Percentiles rank a stretch among this genome's conserved stretches.
phyloP scores from a whole-genome alignment of 1,140 invertebrate species.

The Watersipora subatra region DNA sequence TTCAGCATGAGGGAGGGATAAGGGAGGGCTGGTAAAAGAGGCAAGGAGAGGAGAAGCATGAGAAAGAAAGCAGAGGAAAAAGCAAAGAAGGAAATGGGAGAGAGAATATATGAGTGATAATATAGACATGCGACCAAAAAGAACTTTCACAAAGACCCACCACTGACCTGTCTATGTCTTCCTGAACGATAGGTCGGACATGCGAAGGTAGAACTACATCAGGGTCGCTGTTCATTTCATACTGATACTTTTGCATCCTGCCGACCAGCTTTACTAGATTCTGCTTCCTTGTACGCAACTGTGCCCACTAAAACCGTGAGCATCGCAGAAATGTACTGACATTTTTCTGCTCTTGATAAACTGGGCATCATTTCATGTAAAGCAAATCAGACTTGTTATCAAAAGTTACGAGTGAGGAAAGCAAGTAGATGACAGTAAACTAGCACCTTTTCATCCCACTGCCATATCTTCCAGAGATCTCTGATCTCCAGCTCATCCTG shows the following conservation, averaged over 20 bases:
- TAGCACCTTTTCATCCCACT: constrained; percentile 74
- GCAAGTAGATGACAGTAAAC: background rate
- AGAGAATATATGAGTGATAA: too few relatives aligned
- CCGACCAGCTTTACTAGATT: constrained; percentile 69
- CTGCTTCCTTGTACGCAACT: constrained; percentile 69
- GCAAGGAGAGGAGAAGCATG: too few relatives aligned
- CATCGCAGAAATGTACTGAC: too few relatives aligned
- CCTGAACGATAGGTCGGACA: constrained; percentile 65
- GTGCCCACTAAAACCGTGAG: constrained; percentile 62
- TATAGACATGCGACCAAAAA: too few relatives aligned
- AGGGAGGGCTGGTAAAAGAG: too few relatives aligned
- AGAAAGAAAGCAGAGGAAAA: too few relatives aligned
- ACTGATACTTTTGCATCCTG: constrained; percentile 82
- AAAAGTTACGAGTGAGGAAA: constrained; percentile 2
- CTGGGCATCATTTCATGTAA: too few relatives aligned
- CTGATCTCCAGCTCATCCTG: constrained; percentile 84
- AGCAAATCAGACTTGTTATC: too few relatives aligned
- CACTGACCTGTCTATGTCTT: constrained; percentile 67
- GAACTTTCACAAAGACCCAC: too few relatives aligned
- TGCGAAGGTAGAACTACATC: constrained; percentile 70
- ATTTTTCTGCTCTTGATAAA: too few relatives aligned
- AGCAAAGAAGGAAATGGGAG: too few relatives aligned
- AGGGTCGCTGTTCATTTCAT: constrained; percentile 64
- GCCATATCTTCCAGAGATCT: constrained; percentile 93
- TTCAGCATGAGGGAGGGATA: too few relatives aligned